phyloP scores from a whole-genome alignment of 1,140 invertebrate species.

The Zaprionus nigranus region DNA sequence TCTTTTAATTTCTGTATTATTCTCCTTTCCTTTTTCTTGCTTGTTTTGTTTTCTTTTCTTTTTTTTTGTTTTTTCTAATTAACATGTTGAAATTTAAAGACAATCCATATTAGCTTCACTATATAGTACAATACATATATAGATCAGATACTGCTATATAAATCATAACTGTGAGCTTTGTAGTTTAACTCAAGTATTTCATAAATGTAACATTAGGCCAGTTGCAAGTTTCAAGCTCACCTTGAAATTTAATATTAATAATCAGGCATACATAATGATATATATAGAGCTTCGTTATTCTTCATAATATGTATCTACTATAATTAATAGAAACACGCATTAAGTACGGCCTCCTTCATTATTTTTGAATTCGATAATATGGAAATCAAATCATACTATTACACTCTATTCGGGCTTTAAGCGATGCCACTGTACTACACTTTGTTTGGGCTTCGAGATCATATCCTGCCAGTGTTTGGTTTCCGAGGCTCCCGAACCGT shows the following conservation, averaged over 20 bases:
- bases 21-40: constrained; percentile 4
- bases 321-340: not conserved
- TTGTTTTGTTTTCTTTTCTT: not conserved
- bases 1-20: not conserved
- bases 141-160: not conserved
- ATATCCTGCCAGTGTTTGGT: constrained; percentile 98
- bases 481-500: constrained; percentile 95
- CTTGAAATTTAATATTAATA: constrained; percentile 11
- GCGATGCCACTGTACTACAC: constrained; percentile 96
- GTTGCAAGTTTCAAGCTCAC: constrained; percentile 3
- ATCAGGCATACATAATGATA: constrained; percentile 26
- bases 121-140: not conserved
- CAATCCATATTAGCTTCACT: constrained; percentile 41
- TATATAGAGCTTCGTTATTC: not conserved
- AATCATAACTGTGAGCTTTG: constrained; percentile 9
- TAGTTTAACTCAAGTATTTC: not conserved
- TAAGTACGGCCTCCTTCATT: not conserved
- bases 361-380: constrained; percentile 21
- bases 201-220: not conserved
- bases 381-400: constrained; percentile 79
- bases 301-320: not conserved
- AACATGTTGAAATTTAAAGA: constrained; percentile 43
- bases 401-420: constrained; percentile 91
- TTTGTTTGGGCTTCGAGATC: constrained; percentile 97
- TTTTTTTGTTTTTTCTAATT: constrained; percentile 14